Base-by-base conservation (phyloP, 2,888 invertebrate species). In the Sinopyrophorus schimmeli region DNA sequence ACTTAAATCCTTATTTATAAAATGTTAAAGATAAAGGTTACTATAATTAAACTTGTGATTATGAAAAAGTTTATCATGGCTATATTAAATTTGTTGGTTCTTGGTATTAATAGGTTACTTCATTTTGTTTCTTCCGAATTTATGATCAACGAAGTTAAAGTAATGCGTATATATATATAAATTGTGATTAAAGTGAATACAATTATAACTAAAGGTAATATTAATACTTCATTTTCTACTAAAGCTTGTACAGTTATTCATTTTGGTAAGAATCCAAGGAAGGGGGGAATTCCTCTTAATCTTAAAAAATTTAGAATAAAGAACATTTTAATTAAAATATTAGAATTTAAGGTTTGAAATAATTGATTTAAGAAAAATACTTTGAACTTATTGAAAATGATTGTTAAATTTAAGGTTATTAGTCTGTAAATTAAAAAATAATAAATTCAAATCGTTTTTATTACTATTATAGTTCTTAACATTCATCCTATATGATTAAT, bases 221-320 rank as follows among this genome's bases (percentile, higher is more conserved):
- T 46, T 60, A 66, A 70, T 64, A 73, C 69, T 21, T 76, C 71
- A 64, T 70, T 75, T 42, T 64, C 57, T 54, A 77, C 70, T 73
- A 80, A 53, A 63, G 68, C 72, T 73, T 79, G 77, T 67, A 82
- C 78, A 49, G 77, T 67, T 61, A 80, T 62, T 77, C 80, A 81
- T 77, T 82, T 82, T 2, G 81, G 79, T 0, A 80, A 70, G 74
- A 82, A 82, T 74, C 81, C 81, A 65, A 81, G 62, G 63, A 81
- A 80, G 0, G 81, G 81, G 0, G 81, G 81, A 46, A 81, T 56
- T 9, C 81, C 81, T 0, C 80, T 79, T 72, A 81, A 66, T 0
- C 80, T 80, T 53, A 82, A 38, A 64, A 80, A 74, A 72, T 77
- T 78, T 66, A 79, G 66, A 62, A 77, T 70, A 67, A 79, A 65